Base-by-base conservation (phyloP, 2,113 vertebrate species). In the Leucosticte australis region DNA sequence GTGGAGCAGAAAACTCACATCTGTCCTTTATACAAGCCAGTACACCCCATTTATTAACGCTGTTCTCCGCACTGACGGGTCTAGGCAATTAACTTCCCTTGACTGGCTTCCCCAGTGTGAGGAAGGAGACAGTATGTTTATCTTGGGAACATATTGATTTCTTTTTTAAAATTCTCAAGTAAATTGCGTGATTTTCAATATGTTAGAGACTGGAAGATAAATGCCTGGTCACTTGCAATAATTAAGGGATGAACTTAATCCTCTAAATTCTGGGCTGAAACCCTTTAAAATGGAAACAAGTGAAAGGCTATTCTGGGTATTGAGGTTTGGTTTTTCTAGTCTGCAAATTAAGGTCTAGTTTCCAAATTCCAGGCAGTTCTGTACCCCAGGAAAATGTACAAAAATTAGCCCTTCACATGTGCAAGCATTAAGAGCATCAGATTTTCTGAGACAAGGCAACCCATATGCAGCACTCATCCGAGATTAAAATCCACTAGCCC, bases 21-120 rank as follows among this genome's bases (percentile, higher is more conserved):
- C 98, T 98, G 98, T 98, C 98, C 95, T 96, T 97, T 97, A 96
- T 95, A 96, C 98, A 98, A 97, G 83, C 93, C 97, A 98, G 95
- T 97, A 97, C 97, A 97, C 97, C 93, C 96, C 97, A 98, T 98
- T 98, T 98, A 98, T 98, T 98, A 98, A 97, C 96, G 96, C 92
- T 97, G 91, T 97, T 97, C 96, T 97, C 68, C 11, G 73, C 95
- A 90, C 95, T 97, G 96, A 88, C 50, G 88, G 81, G 93, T 96
- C 95, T 93, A 97, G 93, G 94, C 97, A 98, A 98, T 98, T 98
- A 98, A 98, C 94, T 97, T 95, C 89, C 83, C 78, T 64, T 96
- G 96, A 97, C 96, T 96, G 77, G 80, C 90, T 98, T 97, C 90
- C 90, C 57, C 59, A 95, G 80, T 68, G 93, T 76, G 41, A 90